Evolutionary conservation across 2,888 invertebrate species (phyloP).

Genomic region (Cataglyphis livida): DNA sequence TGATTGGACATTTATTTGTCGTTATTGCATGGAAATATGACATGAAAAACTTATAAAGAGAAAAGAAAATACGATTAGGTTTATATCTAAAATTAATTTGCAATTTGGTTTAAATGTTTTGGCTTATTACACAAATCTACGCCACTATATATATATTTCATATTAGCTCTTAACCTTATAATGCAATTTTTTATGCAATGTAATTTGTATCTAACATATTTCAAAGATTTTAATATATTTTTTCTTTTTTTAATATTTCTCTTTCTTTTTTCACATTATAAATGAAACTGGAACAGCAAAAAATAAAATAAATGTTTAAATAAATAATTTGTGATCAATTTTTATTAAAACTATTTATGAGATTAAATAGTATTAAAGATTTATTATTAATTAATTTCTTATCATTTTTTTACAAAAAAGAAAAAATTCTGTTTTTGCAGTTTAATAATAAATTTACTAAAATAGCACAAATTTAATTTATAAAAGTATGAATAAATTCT

Average conservation of each 20-base stretch:
- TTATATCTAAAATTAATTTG: neutral
- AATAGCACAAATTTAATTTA: slow-evolving; percentile 59
- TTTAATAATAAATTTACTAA: slow-evolving; percentile 3
- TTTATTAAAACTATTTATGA: neutral
- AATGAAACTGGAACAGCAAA: neutral
- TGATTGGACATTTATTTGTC: slow-evolving; percentile 60
- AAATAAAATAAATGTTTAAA: neutral
- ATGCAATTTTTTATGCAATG: neutral
- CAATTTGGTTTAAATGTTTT: neutral
- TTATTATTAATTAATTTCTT: neutral
- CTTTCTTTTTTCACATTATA: neutral
- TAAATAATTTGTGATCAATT: neutral
- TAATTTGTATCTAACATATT: neutral
- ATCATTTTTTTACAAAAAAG: neutral
- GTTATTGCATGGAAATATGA: neutral
- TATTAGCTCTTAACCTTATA: neutral
- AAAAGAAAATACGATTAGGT: neutral
- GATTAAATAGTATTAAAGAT: no score
- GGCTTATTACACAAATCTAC: neutral
- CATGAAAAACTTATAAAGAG: neutral
- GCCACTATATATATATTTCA: neutral
- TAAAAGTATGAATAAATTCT: slow-evolving; percentile 56
- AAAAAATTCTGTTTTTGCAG: neutral
- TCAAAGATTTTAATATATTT: neutral
- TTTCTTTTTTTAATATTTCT: neutral